These are phyloP conservation scores for Lindbergichthys nudifrons DNA, from an alignment of 2,797 vertebrate genomes.

Conservation along the genomic window DNA sequence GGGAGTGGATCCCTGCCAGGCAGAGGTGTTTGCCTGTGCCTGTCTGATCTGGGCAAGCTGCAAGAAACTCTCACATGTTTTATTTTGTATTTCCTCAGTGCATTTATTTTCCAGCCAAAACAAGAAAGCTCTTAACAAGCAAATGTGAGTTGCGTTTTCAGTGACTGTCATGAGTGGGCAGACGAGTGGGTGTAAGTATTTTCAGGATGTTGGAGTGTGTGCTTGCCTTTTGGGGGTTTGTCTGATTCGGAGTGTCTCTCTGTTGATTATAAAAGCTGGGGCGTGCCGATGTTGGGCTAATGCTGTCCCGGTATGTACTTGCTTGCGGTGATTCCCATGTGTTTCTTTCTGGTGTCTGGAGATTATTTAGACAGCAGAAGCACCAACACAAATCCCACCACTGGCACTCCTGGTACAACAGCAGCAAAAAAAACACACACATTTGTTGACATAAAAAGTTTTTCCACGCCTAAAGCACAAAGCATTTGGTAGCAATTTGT, in stretches of 20 bases:
- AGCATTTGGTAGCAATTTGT: constrained; percentile 19
- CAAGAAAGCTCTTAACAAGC: constrained; percentile 72
- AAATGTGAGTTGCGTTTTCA: constrained; percentile 69
- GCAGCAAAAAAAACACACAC: constrained; percentile 13
- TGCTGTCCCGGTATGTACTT: constrained; percentile 20
- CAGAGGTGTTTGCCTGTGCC: constrained; percentile 66
- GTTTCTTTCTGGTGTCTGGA: constrained; percentile 18
- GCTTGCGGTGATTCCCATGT: constrained; percentile 27
- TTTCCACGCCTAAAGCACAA: constrained; percentile 20
- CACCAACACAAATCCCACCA: constrained; percentile 13
- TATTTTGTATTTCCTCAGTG: constrained; percentile 69
- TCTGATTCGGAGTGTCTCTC: constrained; percentile 58
- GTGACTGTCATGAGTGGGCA: constrained; percentile 64
- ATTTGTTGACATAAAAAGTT: constrained; percentile 7
- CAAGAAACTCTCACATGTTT: constrained; percentile 62
- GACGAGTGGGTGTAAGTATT: constrained; percentile 66
- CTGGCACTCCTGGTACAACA: constrained; percentile 13
- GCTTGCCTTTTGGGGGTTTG: constrained; percentile 64
- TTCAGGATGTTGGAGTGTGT: constrained; percentile 69
- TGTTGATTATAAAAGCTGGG: constrained; percentile 52
- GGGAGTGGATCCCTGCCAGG: constrained; percentile 64
- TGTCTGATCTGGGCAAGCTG: constrained; percentile 68
- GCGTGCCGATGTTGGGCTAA: constrained; percentile 41
- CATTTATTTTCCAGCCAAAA: constrained; percentile 69
- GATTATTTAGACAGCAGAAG: constrained; percentile 31